These are phyloP conservation scores for Spongilla lacustris DNA, from an alignment of 37 sponge, comb jelly and placozoan species.

Conservation along the genomic window DNA sequence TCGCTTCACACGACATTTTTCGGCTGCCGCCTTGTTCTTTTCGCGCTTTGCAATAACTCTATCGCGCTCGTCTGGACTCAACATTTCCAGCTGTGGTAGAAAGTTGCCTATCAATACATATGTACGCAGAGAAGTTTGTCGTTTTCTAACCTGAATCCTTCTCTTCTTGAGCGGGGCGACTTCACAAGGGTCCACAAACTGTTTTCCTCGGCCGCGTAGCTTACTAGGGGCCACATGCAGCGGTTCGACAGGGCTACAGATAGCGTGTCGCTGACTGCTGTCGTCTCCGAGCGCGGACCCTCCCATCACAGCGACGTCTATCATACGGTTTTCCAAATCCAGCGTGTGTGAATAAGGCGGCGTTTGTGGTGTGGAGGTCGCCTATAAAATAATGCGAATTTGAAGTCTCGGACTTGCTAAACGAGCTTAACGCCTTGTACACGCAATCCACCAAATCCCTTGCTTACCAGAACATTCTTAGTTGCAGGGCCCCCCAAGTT, in stretches of 20 bases:
- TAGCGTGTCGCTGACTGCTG: slow-evolving; percentile 25
- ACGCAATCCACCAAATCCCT: neutral
- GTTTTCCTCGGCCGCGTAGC: slow-evolving; percentile 16
- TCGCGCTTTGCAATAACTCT: slow-evolving; percentile 85
- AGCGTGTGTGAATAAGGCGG: slow-evolving; percentile 67
- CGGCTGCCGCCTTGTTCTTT: slow-evolving; percentile 97
- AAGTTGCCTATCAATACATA: neutral
- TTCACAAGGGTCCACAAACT: slow-evolving; percentile 57
- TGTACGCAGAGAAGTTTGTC: neutral
- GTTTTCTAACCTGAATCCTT: slow-evolving; percentile 63
- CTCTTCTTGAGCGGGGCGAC: slow-evolving; percentile 86
- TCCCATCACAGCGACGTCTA: slow-evolving; percentile 3
- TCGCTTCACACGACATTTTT: slow-evolving; percentile 93
- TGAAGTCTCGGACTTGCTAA: neutral
- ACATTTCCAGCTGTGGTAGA: slow-evolving; percentile 41
- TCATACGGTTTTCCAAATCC: slow-evolving; percentile 64
- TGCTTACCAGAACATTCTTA: neutral
- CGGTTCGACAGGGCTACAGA: neutral
- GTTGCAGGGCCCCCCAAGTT: neutral
- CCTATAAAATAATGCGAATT: neutral
- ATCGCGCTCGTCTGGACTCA: slow-evolving; percentile 75
- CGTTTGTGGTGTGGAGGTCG: slow-evolving; percentile 38
- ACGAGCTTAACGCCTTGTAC: neutral
- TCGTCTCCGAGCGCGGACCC: neutral
- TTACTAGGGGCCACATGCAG: slow-evolving; percentile 4